Evolutionary conservation across 2,113 vertebrate genomes (phyloP), one percentile per base, ranked within the genome.

Genomic region (Tragelaphus scriptus): DNA sequence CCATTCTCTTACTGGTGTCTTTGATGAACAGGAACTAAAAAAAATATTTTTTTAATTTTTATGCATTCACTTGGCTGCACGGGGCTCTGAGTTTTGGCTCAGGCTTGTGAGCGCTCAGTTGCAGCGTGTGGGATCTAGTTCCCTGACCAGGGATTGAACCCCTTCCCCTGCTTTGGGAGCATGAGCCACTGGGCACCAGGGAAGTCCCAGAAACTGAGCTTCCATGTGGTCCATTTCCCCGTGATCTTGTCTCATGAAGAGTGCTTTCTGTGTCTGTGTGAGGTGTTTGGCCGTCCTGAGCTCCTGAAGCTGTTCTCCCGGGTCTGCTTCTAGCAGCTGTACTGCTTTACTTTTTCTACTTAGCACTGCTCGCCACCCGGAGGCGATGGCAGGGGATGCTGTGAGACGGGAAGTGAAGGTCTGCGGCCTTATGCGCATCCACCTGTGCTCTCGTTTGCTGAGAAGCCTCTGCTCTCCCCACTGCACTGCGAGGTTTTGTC

Each of bases 31-130:
- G 75, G 87, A 56, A 51, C 7, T 68, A 68, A 63, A 61, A 28
- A 49, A 61, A 28, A 2, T 8, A 8, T 16, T 32, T 65, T 65
- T 65, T n/a, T 0, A 65, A n/a, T 65, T 17, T n/a, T n/a, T 65
- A 7, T 8, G 17, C 9, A 32, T n/a, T 36, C 65, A 10, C 19
- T 19, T n/a, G 32, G n/a, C 17, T 0, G n/a, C n/a, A 1, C 9
- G 0, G n/a, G 68, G 68, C 68, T 71, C n/a, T 21, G 19, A 8
- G 65, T 71, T 36, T 68, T 2, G 32, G 32, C 30, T 16, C 15
- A 17, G 63, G 32, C 63, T 2, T 4, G 7, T 17, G 32, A 17
- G 8, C 63, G 19, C 65, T 36, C 17, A 5, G 1, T 11, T 11
- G 65, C n/a, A 10, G 65, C 17, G 0, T 5, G 3, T n/a, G 32